phyloP scores from a whole-genome alignment of 2,113 vertebrate genomes.

The Pelecanoides urinatrix region DNA sequence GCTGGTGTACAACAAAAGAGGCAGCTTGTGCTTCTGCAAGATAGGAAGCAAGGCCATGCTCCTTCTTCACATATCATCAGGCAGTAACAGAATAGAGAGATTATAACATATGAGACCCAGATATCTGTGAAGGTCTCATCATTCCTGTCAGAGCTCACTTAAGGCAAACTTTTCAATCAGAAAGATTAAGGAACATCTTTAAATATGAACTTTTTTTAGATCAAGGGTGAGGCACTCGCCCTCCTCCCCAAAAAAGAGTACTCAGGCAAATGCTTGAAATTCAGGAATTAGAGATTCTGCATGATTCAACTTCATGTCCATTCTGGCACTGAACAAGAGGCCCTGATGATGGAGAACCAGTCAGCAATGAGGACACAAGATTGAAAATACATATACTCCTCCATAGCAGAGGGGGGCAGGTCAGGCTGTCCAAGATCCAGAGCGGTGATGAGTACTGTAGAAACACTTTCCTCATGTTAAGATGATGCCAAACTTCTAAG shows the following conservation, averaged over 20 bases:
- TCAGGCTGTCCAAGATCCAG: neutral
- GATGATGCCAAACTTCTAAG: neutral
- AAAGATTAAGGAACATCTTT: neutral
- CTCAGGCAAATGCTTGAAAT: neutral
- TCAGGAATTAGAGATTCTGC: neutral
- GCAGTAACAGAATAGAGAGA: neutral
- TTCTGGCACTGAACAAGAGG: neutral
- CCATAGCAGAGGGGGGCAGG: neutral
- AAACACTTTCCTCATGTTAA: neutral
- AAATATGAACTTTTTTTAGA: neutral
- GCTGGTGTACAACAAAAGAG: conserved; percentile 20
- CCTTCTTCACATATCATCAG: neutral
- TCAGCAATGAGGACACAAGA: neutral
- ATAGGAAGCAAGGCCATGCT: neutral
- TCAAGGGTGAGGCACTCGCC: neutral
- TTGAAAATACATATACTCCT: neutral
- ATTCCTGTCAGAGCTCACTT: neutral
- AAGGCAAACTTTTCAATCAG: neutral
- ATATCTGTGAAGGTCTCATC: neutral
- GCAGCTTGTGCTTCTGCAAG: neutral
- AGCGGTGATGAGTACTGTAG: neutral
- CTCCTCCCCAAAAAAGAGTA: neutral
- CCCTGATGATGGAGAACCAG: neutral
- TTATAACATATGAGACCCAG: neutral
- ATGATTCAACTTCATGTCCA: neutral